phyloP scores from a whole-genome alignment of 2,797 vertebrate species.

The Mormyrops attenuatus region DNA sequence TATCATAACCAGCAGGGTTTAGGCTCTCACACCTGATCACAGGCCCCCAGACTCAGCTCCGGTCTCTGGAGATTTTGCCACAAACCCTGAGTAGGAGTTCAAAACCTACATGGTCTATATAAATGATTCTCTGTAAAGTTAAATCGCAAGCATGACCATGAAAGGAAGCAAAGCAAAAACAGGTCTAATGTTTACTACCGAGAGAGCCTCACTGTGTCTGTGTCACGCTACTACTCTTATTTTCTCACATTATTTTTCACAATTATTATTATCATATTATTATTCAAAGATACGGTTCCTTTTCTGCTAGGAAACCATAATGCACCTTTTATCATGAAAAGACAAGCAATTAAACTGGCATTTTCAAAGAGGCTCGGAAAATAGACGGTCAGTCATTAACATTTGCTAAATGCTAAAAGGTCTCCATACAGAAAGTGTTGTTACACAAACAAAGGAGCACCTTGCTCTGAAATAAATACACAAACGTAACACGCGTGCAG shows the following conservation, averaged over 20 bases:
- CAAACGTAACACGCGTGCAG: neutral
- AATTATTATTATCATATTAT: neutral
- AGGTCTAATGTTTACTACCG: neutral
- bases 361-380: neutral
- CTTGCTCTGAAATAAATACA: constrained; percentile 15
- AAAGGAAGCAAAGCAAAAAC: neutral
- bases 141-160: neutral
- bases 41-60: neutral
- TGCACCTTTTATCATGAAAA: neutral
- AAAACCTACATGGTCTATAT: neutral
- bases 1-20: neutral
- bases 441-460: constrained; percentile 15
- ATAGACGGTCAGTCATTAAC: constrained; percentile 6
- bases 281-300: neutral
- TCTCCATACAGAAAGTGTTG: neutral
- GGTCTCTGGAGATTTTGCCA: neutral
- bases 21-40: neutral
- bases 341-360: constrained; percentile 7
- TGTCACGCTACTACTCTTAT: neutral
- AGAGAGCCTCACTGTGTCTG: neutral
- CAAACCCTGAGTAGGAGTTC: neutral
- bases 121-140: neutral
- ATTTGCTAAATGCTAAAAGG: constrained; percentile 11
- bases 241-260: neutral
- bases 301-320: neutral